Evolutionary conservation across 2,797 vertebrate species (phyloP).

Genomic region (Ibycter americanus): DNA sequence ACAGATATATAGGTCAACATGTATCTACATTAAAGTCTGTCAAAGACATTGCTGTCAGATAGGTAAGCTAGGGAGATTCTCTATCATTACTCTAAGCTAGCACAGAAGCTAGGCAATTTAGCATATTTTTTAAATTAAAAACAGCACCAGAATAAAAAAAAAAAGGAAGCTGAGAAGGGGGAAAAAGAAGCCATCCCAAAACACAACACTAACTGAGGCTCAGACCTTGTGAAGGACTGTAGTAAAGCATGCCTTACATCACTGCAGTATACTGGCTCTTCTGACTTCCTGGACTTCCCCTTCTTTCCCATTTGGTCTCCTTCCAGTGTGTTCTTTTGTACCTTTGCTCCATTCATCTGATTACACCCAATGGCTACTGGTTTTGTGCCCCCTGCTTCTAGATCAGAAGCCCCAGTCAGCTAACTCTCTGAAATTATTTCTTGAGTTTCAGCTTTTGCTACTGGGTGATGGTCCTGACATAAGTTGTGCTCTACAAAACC

Average conservation of each 20-base stretch:
- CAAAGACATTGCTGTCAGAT: neutral
- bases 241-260: neutral
- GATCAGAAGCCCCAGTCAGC: neutral
- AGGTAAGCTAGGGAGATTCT: too few species aligned
- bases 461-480: neutral
- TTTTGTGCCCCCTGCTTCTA: neutral
- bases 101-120: neutral
- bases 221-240: neutral
- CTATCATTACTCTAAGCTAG: neutral
- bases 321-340: neutral
- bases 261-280: neutral
- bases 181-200: neutral
- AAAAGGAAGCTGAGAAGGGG: neutral
- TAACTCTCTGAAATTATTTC: neutral
- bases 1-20: neutral
- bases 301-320: neutral
- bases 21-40: neutral
- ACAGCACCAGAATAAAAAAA: neutral
- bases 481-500: neutral
- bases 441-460: neutral
- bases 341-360: neutral
- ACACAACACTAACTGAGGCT: neutral
- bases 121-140: neutral
- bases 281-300: neutral
- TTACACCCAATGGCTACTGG: neutral